A percentile compares a stretch with the other conserved stretches of the same genome.
These are phyloP conservation scores for Himalopsyche kuldschensis DNA, from an alignment of 2,888 invertebrate genomes.

Conservation along the genomic window DNA sequence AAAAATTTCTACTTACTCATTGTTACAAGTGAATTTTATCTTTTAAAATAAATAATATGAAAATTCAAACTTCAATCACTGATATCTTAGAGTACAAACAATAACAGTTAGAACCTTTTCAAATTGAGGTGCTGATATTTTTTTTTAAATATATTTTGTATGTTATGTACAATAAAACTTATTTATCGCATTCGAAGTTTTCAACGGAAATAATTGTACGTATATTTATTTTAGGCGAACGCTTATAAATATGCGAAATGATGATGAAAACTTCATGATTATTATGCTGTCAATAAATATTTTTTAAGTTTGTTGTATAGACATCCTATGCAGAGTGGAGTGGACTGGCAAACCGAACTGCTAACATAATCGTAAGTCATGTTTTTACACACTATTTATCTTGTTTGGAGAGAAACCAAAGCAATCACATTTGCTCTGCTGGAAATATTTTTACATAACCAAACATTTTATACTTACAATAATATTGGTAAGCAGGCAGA, in stretches of 20 bases:
- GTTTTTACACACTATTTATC: slow-evolving; percentile 31
- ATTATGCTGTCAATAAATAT: background rate
- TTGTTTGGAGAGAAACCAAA: slow-evolving; percentile 27
- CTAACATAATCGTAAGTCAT: slow-evolving; percentile 25
- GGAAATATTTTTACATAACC: background rate
- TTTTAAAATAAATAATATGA: too few species aligned
- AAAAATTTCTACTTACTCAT: too few species aligned
- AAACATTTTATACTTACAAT: background rate
- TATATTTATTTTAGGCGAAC: too few species aligned
- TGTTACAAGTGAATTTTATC: too few species aligned
- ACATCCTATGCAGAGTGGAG: background rate
- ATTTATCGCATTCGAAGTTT: too few species aligned
- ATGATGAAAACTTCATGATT: background rate
- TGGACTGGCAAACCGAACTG: background rate
- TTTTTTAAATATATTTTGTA: too few species aligned
- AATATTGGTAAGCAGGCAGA: background rate
- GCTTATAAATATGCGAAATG: background rate
- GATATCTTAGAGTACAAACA: too few species aligned
- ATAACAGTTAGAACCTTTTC: too few species aligned
- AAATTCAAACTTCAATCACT: too few species aligned
- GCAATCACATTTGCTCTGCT: slow-evolving; percentile 26
- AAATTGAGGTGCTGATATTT: too few species aligned
- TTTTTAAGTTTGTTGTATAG: background rate
- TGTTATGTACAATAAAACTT: too few species aligned
- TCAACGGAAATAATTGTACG: too few species aligned